phyloP scores from a whole-genome alignment of 2,888 invertebrate genomes.

The Trichopoda pennipes region DNA sequence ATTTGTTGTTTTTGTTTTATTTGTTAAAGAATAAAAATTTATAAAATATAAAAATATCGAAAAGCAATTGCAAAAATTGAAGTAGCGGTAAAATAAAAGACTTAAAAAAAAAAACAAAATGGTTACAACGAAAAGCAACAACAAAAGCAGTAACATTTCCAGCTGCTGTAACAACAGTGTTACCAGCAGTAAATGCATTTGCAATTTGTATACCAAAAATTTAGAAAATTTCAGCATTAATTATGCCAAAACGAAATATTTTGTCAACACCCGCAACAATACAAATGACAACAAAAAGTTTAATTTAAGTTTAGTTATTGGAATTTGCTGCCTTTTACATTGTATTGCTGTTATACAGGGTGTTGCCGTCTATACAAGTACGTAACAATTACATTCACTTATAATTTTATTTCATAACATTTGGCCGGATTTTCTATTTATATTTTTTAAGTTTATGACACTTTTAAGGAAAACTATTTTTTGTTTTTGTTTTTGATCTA shows the following conservation, averaged over 20 bases:
- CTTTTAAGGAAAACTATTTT: constrained; percentile 16
- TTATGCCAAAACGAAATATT: constrained; percentile 54
- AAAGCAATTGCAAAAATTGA: constrained; percentile 20
- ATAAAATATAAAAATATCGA: neutral
- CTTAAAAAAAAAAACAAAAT: constrained; percentile 66
- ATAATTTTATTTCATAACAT: constrained; percentile 28
- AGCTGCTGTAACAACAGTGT: constrained; percentile 19
- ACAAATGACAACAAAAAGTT: constrained; percentile 36
- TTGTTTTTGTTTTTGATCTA: neutral
- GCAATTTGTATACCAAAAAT: constrained; percentile 59
- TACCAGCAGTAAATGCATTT: constrained; percentile 50
- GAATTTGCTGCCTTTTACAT: constrained; percentile 74
- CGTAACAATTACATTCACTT: constrained; percentile 68
- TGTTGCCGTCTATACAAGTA: constrained; percentile 79
- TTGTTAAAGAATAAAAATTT: too few relatives aligned
- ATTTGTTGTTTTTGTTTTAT: too few relatives aligned
- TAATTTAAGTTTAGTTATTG: constrained; percentile 71
- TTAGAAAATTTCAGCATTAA: constrained; percentile 47
- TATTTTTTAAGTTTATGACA: constrained; percentile 2
- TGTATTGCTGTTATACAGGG: constrained; percentile 74
- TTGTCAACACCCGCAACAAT: constrained; percentile 29
- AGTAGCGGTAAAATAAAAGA: constrained; percentile 4
- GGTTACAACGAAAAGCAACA: constrained; percentile 70
- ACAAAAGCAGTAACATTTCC: constrained; percentile 46
- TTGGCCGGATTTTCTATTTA: constrained; percentile 8